A percentile compares a stretch with the other conserved stretches of the same genome.
phyloP scores from a whole-genome alignment of 2,797 vertebrate species.

The Kryptopterus vitreolus region DNA sequence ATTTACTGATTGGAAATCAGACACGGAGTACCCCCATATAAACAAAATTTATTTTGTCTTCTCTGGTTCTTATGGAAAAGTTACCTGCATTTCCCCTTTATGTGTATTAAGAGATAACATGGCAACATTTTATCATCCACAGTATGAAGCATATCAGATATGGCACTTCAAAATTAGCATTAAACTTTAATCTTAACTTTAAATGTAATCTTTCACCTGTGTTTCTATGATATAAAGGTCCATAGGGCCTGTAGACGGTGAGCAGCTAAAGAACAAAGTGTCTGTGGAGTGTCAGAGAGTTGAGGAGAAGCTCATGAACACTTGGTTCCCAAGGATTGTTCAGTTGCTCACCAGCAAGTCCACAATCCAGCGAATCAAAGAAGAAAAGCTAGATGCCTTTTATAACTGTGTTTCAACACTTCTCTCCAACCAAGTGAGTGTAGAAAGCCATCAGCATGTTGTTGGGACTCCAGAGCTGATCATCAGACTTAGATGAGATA shows the following conservation, averaged over 20 bases:
- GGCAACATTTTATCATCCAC: too few relatives aligned
- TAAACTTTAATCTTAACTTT: too few relatives aligned
- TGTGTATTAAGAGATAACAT: too few relatives aligned
- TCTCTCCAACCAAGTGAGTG: slow-evolving; percentile 88
- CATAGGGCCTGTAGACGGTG: slow-evolving; percentile 80
- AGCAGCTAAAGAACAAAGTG: slow-evolving; percentile 78
- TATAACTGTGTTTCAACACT: slow-evolving; percentile 83
- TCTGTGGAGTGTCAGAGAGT: slow-evolving; percentile 77
- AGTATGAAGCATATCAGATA: too few relatives aligned
- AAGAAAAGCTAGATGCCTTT: slow-evolving; percentile 80
- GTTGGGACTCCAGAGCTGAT: background rate
- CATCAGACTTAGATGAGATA: background rate
- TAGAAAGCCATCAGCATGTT: background rate
- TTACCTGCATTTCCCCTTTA: too few relatives aligned
- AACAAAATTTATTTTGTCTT: too few relatives aligned
- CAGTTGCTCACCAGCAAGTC: slow-evolving; percentile 77
- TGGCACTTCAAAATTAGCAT: too few relatives aligned
- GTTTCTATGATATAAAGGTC: slow-evolving; percentile 67
- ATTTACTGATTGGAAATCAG: too few relatives aligned
- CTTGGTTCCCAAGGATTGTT: slow-evolving; percentile 87
- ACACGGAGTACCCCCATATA: too few relatives aligned
- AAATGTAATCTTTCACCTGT: background rate
- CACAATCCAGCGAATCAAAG: slow-evolving; percentile 69
- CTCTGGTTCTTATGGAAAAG: too few relatives aligned
- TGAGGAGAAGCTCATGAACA: slow-evolving; percentile 83